phyloP scores from a whole-genome alignment of 1,140 invertebrate genomes.

The Agraylea sexmaculata region DNA sequence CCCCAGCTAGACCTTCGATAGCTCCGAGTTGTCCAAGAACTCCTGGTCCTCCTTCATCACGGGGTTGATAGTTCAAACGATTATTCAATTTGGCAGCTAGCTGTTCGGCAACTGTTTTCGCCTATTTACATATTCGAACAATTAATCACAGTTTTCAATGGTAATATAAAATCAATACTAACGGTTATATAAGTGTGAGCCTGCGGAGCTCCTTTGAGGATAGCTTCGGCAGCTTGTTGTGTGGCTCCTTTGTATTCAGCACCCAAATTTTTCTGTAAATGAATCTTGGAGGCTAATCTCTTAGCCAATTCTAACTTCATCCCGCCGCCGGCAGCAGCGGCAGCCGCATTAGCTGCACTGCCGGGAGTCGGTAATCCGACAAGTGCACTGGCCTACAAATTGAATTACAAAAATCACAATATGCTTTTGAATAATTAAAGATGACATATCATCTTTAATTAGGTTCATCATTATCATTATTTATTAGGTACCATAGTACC shows the following conservation, averaged over 20 bases:
- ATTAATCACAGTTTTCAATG: neutral
- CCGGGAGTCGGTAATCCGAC: conserved; percentile 6
- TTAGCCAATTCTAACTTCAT: conserved; percentile 88
- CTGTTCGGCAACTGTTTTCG: conserved; percentile 86
- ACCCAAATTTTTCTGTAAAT: conserved; percentile 74
- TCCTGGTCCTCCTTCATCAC: conserved; percentile 53
- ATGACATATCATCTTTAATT: neutral
- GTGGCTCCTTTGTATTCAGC: conserved; percentile 81
- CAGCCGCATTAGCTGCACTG: conserved; percentile 17
- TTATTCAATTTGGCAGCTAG: conserved; percentile 93
- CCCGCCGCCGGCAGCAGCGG: conserved; percentile 37
- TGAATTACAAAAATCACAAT: neutral
- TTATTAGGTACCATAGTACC: conserved; percentile 26
- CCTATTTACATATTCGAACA: conserved; percentile 32
- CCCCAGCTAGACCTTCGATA: conserved; percentile 41
- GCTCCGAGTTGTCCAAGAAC: conserved; percentile 52
- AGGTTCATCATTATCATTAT: neutral
- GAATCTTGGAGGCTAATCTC: conserved; percentile 77
- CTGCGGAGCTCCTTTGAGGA: conserved; percentile 67
- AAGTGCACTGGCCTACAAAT: conserved; percentile 14
- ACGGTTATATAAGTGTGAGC: conserved; percentile 69
- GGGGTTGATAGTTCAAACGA: conserved; percentile 92
- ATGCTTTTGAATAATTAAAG: neutral
- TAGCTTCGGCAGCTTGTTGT: conserved; percentile 81
- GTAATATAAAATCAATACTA: conserved; percentile 19